Evolutionary conservation across 2,113 vertebrate species (phyloP).

Genomic region (Pelvicachromis taeniatus): DNA sequence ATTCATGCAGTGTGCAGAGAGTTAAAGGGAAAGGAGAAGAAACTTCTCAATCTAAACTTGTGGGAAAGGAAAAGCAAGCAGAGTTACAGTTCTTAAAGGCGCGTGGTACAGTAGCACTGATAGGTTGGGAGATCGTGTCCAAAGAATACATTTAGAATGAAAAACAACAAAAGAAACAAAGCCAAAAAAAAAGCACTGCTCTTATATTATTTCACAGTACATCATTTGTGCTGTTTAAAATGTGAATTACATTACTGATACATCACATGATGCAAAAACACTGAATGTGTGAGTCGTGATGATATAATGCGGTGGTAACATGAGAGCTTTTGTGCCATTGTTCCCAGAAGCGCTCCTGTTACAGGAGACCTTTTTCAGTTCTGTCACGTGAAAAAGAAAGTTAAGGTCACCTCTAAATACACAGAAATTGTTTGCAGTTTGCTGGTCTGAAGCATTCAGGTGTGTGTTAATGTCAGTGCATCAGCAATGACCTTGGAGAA

Average conservation of each 20-base stretch:
- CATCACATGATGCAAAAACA: background rate
- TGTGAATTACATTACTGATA: background rate
- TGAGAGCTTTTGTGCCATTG: background rate
- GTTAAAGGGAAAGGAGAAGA: background rate
- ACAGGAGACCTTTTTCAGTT: background rate
- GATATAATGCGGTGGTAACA: background rate
- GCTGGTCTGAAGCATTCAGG: background rate
- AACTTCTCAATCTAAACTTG: background rate
- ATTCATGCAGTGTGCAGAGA: background rate
- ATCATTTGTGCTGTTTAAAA: background rate
- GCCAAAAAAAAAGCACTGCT: background rate
- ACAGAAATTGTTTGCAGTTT: background rate
- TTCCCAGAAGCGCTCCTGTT: constrained; percentile 4
- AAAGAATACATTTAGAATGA: background rate
- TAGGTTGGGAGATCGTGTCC: background rate
- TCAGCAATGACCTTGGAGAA: background rate
- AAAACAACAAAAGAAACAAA: background rate
- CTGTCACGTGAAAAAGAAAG: background rate
- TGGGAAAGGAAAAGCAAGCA: background rate
- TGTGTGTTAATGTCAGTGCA: background rate
- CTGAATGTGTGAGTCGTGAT: background rate
- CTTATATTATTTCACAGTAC: background rate
- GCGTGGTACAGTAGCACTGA: background rate
- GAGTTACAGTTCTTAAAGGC: background rate
- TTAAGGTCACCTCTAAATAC: background rate